These are phyloP conservation scores for Mayetiola destructor DNA, from an alignment of 2,888 invertebrate genomes.

Conservation along the genomic window DNA sequence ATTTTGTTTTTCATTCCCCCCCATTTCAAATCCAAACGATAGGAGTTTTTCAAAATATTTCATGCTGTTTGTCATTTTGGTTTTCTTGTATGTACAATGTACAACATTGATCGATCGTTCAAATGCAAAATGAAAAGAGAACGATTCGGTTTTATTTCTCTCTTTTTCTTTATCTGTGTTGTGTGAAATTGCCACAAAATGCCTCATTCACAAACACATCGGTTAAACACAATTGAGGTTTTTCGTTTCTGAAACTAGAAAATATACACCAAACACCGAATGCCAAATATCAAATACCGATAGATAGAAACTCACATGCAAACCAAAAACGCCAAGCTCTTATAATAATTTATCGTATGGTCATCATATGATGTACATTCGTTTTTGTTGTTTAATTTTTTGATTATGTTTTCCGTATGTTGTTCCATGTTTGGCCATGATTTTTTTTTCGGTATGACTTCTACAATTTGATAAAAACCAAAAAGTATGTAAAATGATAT, in stretches of 20 bases:
- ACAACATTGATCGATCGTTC: too few relatives aligned
- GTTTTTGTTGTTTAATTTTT: constrained; percentile 6
- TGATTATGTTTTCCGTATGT: not conserved
- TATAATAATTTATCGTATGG: constrained; percentile 8
- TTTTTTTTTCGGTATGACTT: not conserved
- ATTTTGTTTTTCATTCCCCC: not conserved
- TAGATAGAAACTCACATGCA: too few relatives aligned
- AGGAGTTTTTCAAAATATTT: not conserved
- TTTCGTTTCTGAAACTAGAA: not conserved
- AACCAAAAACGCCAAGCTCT: too few relatives aligned
- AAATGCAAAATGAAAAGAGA: too few relatives aligned
- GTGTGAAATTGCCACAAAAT: constrained; percentile 2
- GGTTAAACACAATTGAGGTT: constrained; percentile 3
- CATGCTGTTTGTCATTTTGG: not conserved
- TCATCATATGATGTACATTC: constrained; percentile 3
- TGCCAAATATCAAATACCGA: too few relatives aligned
- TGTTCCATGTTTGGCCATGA: not conserved
- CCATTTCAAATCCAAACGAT: not conserved
- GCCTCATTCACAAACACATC: not conserved
- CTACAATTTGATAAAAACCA: not conserved
- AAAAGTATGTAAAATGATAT: not conserved
- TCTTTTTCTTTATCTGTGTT: not conserved
- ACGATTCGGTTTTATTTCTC: too few relatives aligned
- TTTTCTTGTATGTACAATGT: too few relatives aligned
- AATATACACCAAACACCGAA: too few relatives aligned